These are phyloP conservation scores for Phodopus roborovskii DNA, from an alignment of 2,113 vertebrate genomes.

Conservation along the genomic window DNA sequence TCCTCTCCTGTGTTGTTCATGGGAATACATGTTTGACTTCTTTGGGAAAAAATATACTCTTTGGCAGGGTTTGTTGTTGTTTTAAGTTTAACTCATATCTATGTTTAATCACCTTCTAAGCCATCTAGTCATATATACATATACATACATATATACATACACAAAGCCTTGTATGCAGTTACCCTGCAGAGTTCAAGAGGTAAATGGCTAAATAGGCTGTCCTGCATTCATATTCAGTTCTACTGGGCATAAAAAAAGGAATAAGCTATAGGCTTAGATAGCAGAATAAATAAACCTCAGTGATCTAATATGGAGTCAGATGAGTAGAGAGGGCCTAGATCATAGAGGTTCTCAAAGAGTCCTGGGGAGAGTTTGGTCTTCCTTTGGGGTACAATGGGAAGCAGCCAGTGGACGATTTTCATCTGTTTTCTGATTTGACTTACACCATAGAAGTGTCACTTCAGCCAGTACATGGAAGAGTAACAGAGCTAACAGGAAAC, in stretches of 20 bases:
- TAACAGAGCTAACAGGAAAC: background rate
- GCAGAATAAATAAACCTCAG: background rate
- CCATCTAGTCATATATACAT: too few relatives aligned
- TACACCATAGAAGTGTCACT: background rate
- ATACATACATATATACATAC: too few relatives aligned
- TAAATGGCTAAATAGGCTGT: background rate
- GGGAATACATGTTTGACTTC: background rate
- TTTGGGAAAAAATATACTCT: background rate
- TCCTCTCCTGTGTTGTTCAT: background rate
- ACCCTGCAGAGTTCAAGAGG: background rate
- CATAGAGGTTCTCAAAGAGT: background rate
- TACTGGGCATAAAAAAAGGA: constrained; percentile 5
- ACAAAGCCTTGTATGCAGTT: background rate
- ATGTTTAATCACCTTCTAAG: background rate
- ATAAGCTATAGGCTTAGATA: background rate
- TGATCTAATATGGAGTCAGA: background rate
- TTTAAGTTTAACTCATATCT: background rate
- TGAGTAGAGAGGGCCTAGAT: background rate
- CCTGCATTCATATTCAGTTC: background rate
- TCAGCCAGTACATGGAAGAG: background rate
- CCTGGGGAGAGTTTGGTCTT: background rate
- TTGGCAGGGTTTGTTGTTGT: background rate
- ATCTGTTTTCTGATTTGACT: background rate
- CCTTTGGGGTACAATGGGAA: background rate
- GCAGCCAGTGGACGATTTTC: background rate